These are phyloP conservation scores for Ophiodon elongatus DNA, from an alignment of 2,113 vertebrate species.

Conservation along the genomic window DNA sequence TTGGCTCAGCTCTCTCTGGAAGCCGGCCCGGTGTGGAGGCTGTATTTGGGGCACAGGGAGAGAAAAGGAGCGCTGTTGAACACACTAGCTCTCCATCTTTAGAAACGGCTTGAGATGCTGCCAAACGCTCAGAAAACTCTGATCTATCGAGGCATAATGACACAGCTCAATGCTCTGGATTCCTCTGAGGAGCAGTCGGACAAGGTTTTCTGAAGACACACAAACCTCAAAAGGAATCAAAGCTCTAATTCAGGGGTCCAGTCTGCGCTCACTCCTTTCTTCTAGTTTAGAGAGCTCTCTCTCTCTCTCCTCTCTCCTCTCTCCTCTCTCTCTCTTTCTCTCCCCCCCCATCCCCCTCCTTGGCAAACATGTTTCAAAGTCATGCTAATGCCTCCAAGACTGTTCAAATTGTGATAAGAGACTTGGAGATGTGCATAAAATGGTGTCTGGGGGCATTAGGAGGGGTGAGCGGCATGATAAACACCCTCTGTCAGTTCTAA, in stretches of 20 bases:
- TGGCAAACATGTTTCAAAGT: slow-evolving; percentile 65
- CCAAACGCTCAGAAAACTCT: slow-evolving; percentile 65
- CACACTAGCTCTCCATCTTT: slow-evolving; percentile 65
- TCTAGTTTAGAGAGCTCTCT: slow-evolving; percentile 23
- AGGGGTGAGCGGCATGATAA: slow-evolving; percentile 55
- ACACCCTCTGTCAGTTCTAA: slow-evolving; percentile 31
- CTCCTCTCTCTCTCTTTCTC: slow-evolving; percentile 15
- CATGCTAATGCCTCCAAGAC: slow-evolving; percentile 51
- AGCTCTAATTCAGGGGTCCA: slow-evolving; percentile 51
- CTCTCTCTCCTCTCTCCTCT: slow-evolving; percentile 10
- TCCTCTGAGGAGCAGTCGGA: slow-evolving; percentile 52
- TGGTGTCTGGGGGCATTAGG: slow-evolving; percentile 44
- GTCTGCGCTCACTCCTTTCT: not conserved
- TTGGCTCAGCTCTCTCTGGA: slow-evolving; percentile 80
- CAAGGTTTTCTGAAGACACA: slow-evolving; percentile 50
- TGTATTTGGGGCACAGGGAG: slow-evolving; percentile 81
- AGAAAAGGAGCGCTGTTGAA: slow-evolving; percentile 64
- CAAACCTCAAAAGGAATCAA: slow-evolving; percentile 55
- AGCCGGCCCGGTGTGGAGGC: slow-evolving; percentile 72
- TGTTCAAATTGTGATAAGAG: slow-evolving; percentile 57
- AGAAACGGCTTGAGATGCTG: slow-evolving; percentile 61
- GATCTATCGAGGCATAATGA: slow-evolving; percentile 65
- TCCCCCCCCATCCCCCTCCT: slow-evolving; percentile 26
- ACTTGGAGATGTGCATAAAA: slow-evolving; percentile 49
- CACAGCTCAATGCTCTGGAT: slow-evolving; percentile 63